Evolutionary conservation across 2,888 invertebrate genomes (phyloP).

Genomic region (Philereme vetulata): DNA sequence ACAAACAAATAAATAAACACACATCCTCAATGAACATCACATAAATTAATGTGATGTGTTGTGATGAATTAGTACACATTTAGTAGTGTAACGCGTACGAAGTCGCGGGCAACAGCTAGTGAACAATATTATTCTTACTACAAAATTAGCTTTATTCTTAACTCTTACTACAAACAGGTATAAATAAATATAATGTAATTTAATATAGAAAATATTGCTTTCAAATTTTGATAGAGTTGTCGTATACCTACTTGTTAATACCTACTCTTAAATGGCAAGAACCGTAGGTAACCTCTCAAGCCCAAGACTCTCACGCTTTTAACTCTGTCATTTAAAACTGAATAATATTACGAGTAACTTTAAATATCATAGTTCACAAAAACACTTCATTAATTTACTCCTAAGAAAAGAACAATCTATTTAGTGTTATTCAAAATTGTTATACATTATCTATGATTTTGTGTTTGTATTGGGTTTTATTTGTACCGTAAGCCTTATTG

Average conservation of each 20-base stretch:
- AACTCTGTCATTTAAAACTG: constrained; percentile 2
- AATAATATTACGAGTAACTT: constrained; percentile 11
- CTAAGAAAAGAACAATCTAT: background rate
- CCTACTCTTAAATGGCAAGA: constrained; percentile 30
- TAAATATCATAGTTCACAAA: constrained; percentile 13
- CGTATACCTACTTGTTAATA: constrained; percentile 6
- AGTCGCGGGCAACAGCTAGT: no score
- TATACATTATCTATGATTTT: background rate
- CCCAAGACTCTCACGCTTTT: constrained; percentile 5
- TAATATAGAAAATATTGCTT: no score
- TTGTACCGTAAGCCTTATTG: no score
- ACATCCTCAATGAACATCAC: no score
- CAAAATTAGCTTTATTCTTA: no score
- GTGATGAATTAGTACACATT: no score
- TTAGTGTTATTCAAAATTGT: background rate
- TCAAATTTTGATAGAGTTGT: background rate
- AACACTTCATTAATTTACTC: background rate
- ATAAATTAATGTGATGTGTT: no score
- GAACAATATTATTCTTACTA: no score
- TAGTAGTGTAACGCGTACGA: no score
- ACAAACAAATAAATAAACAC: no score
- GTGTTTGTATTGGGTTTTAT: background rate
- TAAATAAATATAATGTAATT: no score
- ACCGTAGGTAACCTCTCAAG: constrained; percentile 13
- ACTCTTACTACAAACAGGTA: no score